Evolutionary conservation across 2,113 vertebrate genomes (phyloP).

Genomic region (Oryzias woworae): DNA sequence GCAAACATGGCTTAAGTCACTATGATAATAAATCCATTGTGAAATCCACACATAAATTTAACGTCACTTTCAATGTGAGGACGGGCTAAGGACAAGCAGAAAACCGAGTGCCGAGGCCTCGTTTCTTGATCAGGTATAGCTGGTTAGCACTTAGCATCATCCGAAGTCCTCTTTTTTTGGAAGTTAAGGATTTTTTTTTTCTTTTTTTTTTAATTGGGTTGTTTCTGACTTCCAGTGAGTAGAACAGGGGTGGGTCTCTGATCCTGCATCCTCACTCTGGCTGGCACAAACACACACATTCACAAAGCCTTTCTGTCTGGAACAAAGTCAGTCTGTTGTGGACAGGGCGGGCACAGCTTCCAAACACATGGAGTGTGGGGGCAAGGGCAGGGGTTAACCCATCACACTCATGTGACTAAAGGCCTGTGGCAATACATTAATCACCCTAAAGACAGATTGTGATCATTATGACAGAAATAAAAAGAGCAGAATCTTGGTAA

Average conservation of each 20-base stretch:
- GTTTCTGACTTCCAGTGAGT: conserved; percentile 34
- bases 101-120: background rate
- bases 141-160: background rate
- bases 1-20: conserved; percentile 22
- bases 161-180: background rate
- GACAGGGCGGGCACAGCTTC: conserved; percentile 32
- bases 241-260: conserved; percentile 29
- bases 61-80: conserved; percentile 43
- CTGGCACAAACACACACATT: conserved; percentile 66
- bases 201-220: conserved; percentile 6
- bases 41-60: conserved; percentile 58
- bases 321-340: conserved; percentile 68
- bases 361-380: conserved; percentile 38
- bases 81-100: conserved; percentile 5
- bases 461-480: background rate
- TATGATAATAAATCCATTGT: conserved; percentile 66
- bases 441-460: background rate
- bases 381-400: conserved; percentile 36
- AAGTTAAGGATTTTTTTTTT: background rate
- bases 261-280: conserved; percentile 68
- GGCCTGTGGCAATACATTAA: background rate
- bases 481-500: background rate
- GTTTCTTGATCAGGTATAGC: conserved; percentile 10
- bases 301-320: conserved; percentile 67
- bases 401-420: conserved; percentile 27